Conservation (phyloP, 1,140 invertebrate genomes). For the Pogonomyrmex californicus region DNA sequence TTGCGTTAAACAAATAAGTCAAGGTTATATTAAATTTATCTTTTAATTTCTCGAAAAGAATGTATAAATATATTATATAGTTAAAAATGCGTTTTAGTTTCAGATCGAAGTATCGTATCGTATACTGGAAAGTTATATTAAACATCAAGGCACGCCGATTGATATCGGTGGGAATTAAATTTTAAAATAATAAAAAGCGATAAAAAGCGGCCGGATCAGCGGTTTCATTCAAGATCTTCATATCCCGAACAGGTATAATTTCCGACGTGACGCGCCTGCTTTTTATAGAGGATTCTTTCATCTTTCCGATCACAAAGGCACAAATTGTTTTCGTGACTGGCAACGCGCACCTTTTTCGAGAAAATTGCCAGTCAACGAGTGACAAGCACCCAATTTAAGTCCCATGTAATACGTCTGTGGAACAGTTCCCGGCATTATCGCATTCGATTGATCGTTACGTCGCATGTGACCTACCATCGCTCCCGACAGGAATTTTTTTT, state of each 20-base stretch:
- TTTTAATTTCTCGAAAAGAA: not conserved
- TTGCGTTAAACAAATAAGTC: not conserved
- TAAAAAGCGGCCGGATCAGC: not conserved
- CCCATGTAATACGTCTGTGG: slow-evolving; percentile 6
- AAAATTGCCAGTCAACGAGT: slow-evolving; percentile 73
- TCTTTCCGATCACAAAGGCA: slow-evolving; percentile 40
- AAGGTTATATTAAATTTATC: not conserved
- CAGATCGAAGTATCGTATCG: not conserved
- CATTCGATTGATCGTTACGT: not conserved
- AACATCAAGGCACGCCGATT: slow-evolving; percentile 9
- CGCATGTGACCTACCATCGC: slow-evolving; percentile 15
- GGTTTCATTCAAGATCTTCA: not conserved
- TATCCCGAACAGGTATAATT: slow-evolving; percentile 48
- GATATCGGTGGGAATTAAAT: slow-evolving; percentile 40
- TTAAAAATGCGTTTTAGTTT: not conserved
- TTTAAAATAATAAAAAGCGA: slow-evolving; percentile 5
- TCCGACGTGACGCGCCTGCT: slow-evolving; percentile 38
- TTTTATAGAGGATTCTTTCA: slow-evolving; percentile 49
- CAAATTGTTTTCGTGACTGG: slow-evolving; percentile 72
- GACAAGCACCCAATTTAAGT: slow-evolving; percentile 73
- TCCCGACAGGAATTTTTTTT: not conserved
- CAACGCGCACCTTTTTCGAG: slow-evolving; percentile 59
- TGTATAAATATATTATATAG: not conserved
- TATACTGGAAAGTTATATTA: not conserved
- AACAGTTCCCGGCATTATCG: slow-evolving; percentile 54